Evolutionary conservation across 2,113 vertebrate species (phyloP).

Genomic region (Alligator mississippiensis): DNA sequence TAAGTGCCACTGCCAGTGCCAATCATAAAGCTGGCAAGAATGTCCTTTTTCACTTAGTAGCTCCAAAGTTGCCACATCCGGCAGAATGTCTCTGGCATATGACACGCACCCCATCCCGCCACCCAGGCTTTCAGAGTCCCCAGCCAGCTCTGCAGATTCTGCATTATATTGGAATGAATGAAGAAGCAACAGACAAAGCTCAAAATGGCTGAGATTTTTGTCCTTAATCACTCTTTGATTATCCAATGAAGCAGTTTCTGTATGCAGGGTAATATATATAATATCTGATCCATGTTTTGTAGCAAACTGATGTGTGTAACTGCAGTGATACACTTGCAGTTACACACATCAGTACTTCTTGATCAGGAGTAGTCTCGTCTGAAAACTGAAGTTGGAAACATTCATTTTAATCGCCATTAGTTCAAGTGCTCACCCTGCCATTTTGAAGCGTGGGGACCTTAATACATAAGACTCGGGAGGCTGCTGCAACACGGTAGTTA

Average conservation of each 20-base stretch:
- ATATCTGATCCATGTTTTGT: neutral
- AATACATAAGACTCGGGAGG: too few species aligned
- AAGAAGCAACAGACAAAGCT: neutral
- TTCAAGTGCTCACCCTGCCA: too few species aligned
- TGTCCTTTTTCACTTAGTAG: slow-evolving; percentile 25
- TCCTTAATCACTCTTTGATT: neutral
- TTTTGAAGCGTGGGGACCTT: too few species aligned
- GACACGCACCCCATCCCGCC: too few species aligned
- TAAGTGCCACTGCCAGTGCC: neutral
- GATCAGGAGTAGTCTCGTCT: neutral
- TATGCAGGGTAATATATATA: neutral
- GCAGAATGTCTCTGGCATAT: too few species aligned
- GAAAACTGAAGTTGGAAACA: neutral
- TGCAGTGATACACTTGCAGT: neutral
- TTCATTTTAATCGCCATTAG: neutral
- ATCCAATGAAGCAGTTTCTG: neutral
- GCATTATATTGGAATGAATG: neutral
- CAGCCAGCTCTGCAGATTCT: too few species aligned
- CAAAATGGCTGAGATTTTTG: neutral
- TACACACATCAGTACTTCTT: neutral
- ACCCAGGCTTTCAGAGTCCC: too few species aligned
- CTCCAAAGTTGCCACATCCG: neutral
- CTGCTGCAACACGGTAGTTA: too few species aligned
- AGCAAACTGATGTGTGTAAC: neutral
- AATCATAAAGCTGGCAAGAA: slow-evolving; percentile 34